Evolutionary conservation across 2,113 vertebrate genomes (phyloP).

Genomic region (Tamias sibiricus): DNA sequence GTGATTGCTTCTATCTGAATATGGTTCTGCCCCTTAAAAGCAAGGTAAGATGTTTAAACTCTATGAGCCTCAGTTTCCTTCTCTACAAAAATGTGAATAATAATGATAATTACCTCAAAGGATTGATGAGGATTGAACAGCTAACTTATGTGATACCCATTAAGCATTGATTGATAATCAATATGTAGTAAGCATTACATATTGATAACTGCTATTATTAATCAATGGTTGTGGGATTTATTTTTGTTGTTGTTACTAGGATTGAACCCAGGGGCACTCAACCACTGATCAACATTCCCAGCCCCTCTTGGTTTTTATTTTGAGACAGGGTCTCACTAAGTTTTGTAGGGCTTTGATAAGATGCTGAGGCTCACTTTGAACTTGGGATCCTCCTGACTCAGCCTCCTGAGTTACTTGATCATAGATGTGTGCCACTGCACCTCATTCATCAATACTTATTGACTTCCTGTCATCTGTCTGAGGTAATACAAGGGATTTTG

Average conservation of each 20-base stretch:
- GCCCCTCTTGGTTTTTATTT: not conserved
- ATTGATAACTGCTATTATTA: not conserved
- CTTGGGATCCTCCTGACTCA: not conserved
- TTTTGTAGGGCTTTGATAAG: not conserved
- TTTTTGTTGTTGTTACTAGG: too few species aligned
- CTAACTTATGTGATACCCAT: not conserved
- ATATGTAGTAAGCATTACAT: not conserved
- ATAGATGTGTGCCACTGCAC: not conserved
- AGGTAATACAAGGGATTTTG: not conserved
- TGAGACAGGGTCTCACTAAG: not conserved
- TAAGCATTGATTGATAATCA: not conserved
- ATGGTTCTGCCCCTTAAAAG: not conserved
- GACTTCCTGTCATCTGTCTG: not conserved
- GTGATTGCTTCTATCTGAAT: not conserved
- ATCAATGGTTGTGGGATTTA: too few species aligned
- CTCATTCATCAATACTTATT: not conserved
- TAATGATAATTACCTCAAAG: not conserved
- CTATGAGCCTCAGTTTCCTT: not conserved
- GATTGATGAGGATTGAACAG: not conserved
- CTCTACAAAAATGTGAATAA: not conserved
- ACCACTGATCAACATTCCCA: not conserved
- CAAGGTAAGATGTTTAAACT: not conserved
- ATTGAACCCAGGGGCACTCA: too few species aligned
- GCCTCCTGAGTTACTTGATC: not conserved
- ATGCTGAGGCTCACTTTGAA: not conserved